phyloP scores from a whole-genome alignment of 2,113 vertebrate species.

The Scophthalmus maximus region DNA sequence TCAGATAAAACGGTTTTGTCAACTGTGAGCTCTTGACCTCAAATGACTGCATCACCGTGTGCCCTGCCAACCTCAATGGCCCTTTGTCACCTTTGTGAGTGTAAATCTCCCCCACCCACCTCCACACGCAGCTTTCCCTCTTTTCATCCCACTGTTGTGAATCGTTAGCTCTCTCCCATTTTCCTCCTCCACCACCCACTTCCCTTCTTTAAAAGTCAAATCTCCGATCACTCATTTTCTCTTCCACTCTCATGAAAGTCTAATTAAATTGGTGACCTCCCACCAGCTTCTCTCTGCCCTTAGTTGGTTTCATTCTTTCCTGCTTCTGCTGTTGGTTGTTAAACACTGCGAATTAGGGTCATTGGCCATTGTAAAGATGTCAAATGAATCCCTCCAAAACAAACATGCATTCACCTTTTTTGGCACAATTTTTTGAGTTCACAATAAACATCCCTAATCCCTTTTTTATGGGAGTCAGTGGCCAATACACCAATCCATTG shows the following conservation, averaged over 20 bases:
- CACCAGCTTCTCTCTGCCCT: too few species aligned
- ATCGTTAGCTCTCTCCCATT: neutral
- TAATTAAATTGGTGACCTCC: too few species aligned
- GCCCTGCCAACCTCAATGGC: conserved; percentile 44
- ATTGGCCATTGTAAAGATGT: too few species aligned
- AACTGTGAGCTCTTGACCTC: conserved; percentile 53
- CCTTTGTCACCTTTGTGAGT: conserved; percentile 41
- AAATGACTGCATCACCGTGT: conserved; percentile 48
- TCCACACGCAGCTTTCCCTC: neutral
- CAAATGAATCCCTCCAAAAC: neutral
- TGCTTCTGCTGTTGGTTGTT: too few species aligned
- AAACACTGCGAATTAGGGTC: neutral
- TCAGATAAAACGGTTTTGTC: conserved; percentile 35
- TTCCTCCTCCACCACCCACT: conserved; percentile 21
- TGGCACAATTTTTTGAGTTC: too few species aligned
- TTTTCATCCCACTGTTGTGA: conserved; percentile 22
- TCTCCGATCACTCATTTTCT: too few species aligned
- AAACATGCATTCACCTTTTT: too few species aligned
- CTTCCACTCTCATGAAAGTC: too few species aligned
- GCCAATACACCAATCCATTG: too few species aligned
- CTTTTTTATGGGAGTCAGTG: too few species aligned
- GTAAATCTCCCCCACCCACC: conserved; percentile 28
- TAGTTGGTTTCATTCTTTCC: too few species aligned
- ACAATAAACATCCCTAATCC: too few species aligned
- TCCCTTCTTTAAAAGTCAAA: conserved; percentile 2